Conservation (phyloP, 2,888 invertebrate genomes). For the Scaptomyza reducta region DNA sequence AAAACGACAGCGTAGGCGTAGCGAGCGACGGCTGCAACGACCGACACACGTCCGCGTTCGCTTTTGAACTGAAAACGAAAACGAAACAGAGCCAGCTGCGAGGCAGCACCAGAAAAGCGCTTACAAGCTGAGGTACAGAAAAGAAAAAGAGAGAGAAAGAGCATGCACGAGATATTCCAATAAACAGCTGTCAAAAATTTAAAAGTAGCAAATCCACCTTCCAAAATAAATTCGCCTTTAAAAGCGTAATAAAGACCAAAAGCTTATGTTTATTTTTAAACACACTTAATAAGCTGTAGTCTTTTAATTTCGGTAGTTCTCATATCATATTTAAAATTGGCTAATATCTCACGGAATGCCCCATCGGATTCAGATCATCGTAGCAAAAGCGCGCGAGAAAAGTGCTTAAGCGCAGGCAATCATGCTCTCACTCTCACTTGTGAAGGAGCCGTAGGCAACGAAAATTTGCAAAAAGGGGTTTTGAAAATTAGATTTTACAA, state of each 20-base stretch:
- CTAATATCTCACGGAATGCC: conserved; percentile 32
- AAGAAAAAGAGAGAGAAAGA: conserved; percentile 17
- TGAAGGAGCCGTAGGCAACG: conserved; percentile 31
- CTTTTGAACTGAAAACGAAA: conserved; percentile 56
- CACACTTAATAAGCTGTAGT: background rate
- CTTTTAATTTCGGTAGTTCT: background rate
- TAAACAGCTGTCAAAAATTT: conserved; percentile 8
- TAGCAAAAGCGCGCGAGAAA: conserved; percentile 54
- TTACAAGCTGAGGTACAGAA: conserved; percentile 24
- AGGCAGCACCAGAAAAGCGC: conserved; percentile 43
- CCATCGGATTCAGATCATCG: conserved; percentile 33
- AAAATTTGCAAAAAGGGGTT: conserved; percentile 44
- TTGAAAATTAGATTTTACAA: conserved; percentile 62
- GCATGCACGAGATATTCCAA: conserved; percentile 31
- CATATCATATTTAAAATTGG: background rate
- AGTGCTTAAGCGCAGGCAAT: conserved; percentile 26
- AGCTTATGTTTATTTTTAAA: background rate
- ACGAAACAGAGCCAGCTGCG: conserved; percentile 44
- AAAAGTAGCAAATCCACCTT: background rate
- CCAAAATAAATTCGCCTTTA: no score
- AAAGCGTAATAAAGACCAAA: background rate
- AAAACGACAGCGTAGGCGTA: conserved; percentile 52
- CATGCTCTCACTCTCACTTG: conserved; percentile 31
- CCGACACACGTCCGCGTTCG: conserved; percentile 62
- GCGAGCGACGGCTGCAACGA: conserved; percentile 58